Evolutionary conservation across 2,888 invertebrate species (phyloP).

Genomic region (Nymphalis polychloros): DNA sequence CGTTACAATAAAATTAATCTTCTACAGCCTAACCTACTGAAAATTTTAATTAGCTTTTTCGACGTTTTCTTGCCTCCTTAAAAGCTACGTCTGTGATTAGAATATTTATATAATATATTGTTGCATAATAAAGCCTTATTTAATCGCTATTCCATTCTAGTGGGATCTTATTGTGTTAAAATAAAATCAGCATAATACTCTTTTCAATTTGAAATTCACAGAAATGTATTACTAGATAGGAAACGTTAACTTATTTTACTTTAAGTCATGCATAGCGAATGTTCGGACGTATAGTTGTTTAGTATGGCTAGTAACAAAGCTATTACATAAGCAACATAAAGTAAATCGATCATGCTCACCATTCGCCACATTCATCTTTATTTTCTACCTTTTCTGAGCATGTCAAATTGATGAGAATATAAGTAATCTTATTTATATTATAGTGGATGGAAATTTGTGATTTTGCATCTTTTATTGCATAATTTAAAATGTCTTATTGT

Average conservation of each 20-base stretch:
- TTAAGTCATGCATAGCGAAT: slow-evolving; percentile 10
- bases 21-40: slow-evolving; percentile 43
- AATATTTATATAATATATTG: slow-evolving; percentile 44
- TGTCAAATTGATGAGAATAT: slow-evolving; percentile 51
- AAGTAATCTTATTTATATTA: slow-evolving; percentile 25
- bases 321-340: slow-evolving; percentile 24
- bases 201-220: slow-evolving; percentile 57
- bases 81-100: slow-evolving; percentile 71
- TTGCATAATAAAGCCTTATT: slow-evolving; percentile 51
- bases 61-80: slow-evolving; percentile 60
- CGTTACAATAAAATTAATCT: slow-evolving; percentile 51
- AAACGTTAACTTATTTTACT: slow-evolving; percentile 17
- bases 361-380: slow-evolving; percentile 2
- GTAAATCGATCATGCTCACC: background rate
- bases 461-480: slow-evolving; percentile 40
- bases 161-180: slow-evolving; percentile 20
- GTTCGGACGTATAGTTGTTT: slow-evolving; percentile 24
- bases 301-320: slow-evolving; percentile 27
- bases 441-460: slow-evolving; percentile 35
- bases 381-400: slow-evolving; percentile 44
- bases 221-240: slow-evolving; percentile 37
- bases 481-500: slow-evolving; percentile 36
- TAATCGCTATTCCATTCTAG: slow-evolving; percentile 40
- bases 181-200: slow-evolving; percentile 34
- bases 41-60: slow-evolving; percentile 32